phyloP scores from a whole-genome alignment of 2,113 vertebrate species.

The Ciconia boyciana region DNA sequence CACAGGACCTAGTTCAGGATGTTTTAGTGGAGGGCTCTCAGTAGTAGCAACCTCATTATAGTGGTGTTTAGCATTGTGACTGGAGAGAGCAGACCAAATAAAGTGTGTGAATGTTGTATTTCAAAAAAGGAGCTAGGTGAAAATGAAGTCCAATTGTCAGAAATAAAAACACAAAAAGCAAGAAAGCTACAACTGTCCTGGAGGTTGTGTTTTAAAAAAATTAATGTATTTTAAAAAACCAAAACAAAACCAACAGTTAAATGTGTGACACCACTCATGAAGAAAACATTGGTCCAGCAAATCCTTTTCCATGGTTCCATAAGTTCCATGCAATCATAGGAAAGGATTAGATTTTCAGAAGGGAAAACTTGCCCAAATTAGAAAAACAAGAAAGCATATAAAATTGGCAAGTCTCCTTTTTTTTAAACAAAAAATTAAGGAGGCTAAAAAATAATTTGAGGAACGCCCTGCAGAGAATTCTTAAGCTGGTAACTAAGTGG shows the following conservation, averaged over 20 bases:
- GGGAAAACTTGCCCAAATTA: not conserved
- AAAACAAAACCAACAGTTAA: not conserved
- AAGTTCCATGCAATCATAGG: not conserved
- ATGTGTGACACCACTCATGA: not conserved
- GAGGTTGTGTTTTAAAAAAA: not conserved
- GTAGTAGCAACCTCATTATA: not conserved
- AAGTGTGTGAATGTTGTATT: not conserved
- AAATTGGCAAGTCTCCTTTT: not conserved
- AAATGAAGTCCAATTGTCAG: not conserved
- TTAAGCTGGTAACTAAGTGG: not conserved
- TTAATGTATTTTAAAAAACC: not conserved
- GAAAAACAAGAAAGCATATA: not conserved
- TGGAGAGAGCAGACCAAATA: not conserved
- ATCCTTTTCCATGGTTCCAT: not conserved
- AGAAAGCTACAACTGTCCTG: not conserved
- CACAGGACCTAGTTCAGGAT: not conserved
- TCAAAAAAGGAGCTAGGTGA: not conserved
- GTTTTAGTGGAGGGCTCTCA: not conserved
- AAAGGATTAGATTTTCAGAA: not conserved
- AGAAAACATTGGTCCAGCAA: not conserved
- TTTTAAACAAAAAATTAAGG: not conserved
- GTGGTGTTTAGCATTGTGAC: not conserved
- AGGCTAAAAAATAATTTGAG: not conserved
- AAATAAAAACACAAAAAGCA: not conserved
- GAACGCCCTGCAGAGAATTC: not conserved